These are phyloP conservation scores for Amphimedon queenslandica DNA, from an alignment of 37 sponge, comb jelly and placozoan species.

Conservation along the genomic window DNA sequence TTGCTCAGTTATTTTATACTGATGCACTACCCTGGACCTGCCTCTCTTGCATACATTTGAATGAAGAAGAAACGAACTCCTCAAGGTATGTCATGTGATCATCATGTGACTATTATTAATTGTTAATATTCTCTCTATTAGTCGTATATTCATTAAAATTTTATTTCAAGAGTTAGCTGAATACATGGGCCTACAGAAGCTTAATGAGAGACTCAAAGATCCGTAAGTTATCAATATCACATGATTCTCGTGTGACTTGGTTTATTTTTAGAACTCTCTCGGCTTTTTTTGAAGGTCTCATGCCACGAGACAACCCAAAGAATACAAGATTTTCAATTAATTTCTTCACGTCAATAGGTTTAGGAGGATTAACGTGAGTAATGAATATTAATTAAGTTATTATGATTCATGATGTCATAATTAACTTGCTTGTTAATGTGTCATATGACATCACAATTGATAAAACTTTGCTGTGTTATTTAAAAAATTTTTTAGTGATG, in stretches of 20 bases:
- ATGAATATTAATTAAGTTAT: neutral
- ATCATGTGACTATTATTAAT: conserved; percentile 18
- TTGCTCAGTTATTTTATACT: conserved; percentile 87
- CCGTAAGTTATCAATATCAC: conserved; percentile 66
- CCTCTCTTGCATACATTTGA: conserved; percentile 85
- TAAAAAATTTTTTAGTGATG: conserved; percentile 64
- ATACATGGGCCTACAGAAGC: conserved; percentile 86
- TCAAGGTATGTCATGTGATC: conserved; percentile 62
- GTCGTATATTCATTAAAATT: conserved; percentile 99
- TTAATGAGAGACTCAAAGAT: conserved; percentile 87
- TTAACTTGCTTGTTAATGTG: too few species aligned
- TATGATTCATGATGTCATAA: neutral
- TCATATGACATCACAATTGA: neutral
- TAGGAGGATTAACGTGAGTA: conserved; percentile 93
- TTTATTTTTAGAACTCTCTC: conserved; percentile 58
- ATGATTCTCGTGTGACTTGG: neutral
- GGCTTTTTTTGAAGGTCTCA: conserved; percentile 82
- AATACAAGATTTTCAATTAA: conserved; percentile 97
- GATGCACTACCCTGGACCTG: conserved; percentile 98
- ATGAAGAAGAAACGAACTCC: conserved; percentile 97
- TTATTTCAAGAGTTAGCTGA: conserved; percentile 96
- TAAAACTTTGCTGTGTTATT: too few species aligned
- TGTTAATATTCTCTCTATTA: too few species aligned
- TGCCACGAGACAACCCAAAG: conserved; percentile 90
- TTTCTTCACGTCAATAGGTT: conserved; percentile 98